These are phyloP conservation scores for Drosophila birchii DNA, from an alignment of 2,888 invertebrate species.

Conservation along the genomic window DNA sequence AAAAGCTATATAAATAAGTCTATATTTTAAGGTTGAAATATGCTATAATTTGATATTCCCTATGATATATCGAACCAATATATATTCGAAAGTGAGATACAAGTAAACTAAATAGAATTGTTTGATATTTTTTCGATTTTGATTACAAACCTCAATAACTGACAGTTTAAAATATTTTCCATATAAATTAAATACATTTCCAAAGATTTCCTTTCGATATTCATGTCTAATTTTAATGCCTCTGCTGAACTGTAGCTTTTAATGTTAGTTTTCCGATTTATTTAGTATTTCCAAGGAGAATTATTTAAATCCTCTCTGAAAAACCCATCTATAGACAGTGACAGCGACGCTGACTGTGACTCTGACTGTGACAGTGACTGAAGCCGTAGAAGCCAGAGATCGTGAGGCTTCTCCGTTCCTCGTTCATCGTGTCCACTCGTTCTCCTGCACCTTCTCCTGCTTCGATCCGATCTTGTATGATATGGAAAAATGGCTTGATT, in stretches of 20 bases:
- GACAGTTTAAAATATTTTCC: neutral
- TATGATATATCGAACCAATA: too few relatives aligned
- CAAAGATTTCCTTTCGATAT: neutral
- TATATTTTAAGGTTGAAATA: too few relatives aligned
- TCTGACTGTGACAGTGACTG: slow-evolving; percentile 10
- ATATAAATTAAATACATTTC: neutral
- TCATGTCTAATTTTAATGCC: neutral
- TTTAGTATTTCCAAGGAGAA: neutral
- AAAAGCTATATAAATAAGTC: too few relatives aligned
- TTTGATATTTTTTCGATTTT: too few relatives aligned
- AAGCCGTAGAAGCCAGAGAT: slow-evolving; percentile 1
- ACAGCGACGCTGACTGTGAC: neutral
- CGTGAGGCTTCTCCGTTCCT: slow-evolving; percentile 13
- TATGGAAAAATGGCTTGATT: slow-evolving; percentile 33
- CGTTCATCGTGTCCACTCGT: slow-evolving; percentile 5
- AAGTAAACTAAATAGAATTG: too few relatives aligned
- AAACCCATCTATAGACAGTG: slow-evolving; percentile 12
- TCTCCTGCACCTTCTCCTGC: neutral
- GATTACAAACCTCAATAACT: neutral
- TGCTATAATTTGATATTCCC: too few relatives aligned
- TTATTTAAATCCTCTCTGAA: slow-evolving; percentile 10
- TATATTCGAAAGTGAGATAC: too few relatives aligned
- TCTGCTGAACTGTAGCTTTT: neutral
- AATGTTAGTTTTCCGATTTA: too few relatives aligned
- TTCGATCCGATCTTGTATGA: slow-evolving; percentile 11